Percentiles rank a stretch among this genome's conserved stretches.
These are phyloP conservation scores for Kryptopterus vitreolus DNA, from an alignment of 2,797 vertebrate species.

Conservation along the genomic window DNA sequence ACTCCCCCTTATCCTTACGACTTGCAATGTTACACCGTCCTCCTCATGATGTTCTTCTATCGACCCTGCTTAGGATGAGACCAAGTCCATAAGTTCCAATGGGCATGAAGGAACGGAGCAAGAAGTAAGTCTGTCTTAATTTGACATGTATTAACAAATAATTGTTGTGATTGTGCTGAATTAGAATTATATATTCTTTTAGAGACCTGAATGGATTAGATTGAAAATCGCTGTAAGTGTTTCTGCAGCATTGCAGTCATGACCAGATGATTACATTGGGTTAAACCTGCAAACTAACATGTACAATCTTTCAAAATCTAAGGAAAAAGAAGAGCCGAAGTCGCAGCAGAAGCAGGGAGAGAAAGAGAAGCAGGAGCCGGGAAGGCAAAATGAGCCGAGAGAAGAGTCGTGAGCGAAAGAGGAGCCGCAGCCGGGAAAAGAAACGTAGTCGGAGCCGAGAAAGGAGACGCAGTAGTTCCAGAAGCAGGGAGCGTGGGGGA, in stretches of 20 bases:
- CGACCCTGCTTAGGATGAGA: slow-evolving; percentile 95
- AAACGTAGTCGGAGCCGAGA: slow-evolving; percentile 87
- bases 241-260: slow-evolving; percentile 15
- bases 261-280: not conserved
- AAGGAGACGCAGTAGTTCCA: slow-evolving; percentile 80
- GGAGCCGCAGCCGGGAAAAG: slow-evolving; percentile 83
- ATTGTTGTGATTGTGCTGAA: slow-evolving; percentile 17
- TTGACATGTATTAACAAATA: not conserved
- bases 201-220: slow-evolving; percentile 13
- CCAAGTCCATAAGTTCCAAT: slow-evolving; percentile 89
- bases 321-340: slow-evolving; percentile 88
- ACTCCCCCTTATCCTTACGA: slow-evolving; percentile 84
- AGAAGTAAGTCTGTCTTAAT: slow-evolving; percentile 80
- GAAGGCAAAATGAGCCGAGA: slow-evolving; percentile 82
- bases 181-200: slow-evolving; percentile 23
- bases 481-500: slow-evolving; percentile 86
- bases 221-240: slow-evolving; percentile 28
- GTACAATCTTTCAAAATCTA: slow-evolving; percentile 3
- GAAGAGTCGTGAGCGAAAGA: slow-evolving; percentile 80
- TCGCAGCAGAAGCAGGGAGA: slow-evolving; percentile 85
- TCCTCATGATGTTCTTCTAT: slow-evolving; percentile 98
- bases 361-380: slow-evolving; percentile 82
- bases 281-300: slow-evolving; percentile 19
- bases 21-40: slow-evolving; percentile 92
- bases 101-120: slow-evolving; percentile 89